phyloP scores from a whole-genome alignment of 2,113 vertebrate species.

The Alligator sinensis region DNA sequence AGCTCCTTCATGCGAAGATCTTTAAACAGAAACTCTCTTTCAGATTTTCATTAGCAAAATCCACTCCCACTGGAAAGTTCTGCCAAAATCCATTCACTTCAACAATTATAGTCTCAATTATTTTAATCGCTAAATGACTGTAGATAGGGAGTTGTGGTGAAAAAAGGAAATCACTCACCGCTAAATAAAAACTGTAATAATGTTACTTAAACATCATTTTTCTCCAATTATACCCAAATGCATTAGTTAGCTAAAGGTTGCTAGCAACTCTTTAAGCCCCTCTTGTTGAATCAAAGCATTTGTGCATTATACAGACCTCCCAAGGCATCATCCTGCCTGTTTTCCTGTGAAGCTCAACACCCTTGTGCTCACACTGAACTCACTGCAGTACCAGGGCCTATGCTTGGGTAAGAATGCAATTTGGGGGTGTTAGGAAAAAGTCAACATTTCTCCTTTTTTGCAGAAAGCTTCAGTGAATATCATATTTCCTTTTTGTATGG shows the following conservation, averaged over 20 bases:
- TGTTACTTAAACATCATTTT: background rate
- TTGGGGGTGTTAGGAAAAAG: no score
- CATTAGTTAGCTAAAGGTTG: background rate
- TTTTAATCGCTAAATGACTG: constrained; percentile 10
- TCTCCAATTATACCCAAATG: background rate
- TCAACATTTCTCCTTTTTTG: no score
- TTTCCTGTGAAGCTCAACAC: no score
- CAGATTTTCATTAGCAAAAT: constrained; percentile 42
- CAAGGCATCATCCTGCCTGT: no score
- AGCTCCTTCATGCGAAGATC: constrained; percentile 24
- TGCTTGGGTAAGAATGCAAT: no score
- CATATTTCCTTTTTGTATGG: no score
- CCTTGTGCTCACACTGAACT: no score
- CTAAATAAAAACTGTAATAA: constrained; percentile 29
- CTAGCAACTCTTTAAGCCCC: no score
- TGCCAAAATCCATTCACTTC: background rate
- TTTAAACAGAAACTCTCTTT: background rate
- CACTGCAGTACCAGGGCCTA: no score
- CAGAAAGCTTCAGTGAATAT: no score
- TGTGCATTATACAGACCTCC: no score
- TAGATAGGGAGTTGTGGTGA: background rate
- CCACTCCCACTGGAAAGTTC: background rate
- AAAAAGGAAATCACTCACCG: background rate
- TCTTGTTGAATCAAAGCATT: no score
- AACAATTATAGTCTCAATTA: constrained; percentile 36